phyloP scores from a whole-genome alignment of 2,888 invertebrate species.

The Coenonympha arcania region DNA sequence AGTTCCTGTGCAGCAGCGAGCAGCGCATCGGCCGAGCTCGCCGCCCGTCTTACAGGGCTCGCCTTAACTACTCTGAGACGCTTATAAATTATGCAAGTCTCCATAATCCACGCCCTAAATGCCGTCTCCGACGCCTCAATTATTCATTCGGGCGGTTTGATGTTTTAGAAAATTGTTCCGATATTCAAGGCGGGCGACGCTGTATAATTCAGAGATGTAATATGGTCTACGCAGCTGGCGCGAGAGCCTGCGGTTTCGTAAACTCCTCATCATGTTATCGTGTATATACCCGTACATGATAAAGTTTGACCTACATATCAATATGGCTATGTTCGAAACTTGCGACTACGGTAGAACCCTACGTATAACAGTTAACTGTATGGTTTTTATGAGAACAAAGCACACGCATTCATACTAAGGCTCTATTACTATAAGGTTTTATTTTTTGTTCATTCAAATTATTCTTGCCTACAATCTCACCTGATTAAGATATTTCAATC shows the following conservation, averaged over 20 bases:
- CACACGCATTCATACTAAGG: too few relatives aligned
- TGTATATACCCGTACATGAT: not conserved
- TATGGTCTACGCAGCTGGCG: constrained; percentile 47
- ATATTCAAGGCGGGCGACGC: constrained; percentile 58
- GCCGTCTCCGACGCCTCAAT: constrained; percentile 68
- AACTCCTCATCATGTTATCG: constrained; percentile 1
- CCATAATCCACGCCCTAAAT: constrained; percentile 72
- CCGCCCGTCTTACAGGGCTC: constrained; percentile 42
- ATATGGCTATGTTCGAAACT: not conserved
- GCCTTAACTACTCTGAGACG: constrained; percentile 56
- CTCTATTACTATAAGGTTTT: too few relatives aligned
- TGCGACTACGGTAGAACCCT: too few relatives aligned
- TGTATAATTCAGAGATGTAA: constrained; percentile 60
- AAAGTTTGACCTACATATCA: not conserved
- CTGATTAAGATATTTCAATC: too few relatives aligned
- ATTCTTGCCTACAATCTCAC: too few relatives aligned
- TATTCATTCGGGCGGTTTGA: constrained; percentile 71
- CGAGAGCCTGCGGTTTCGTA: constrained; percentile 6
- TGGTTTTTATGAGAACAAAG: too few relatives aligned
- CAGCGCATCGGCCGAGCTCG: constrained; percentile 24
- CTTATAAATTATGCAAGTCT: constrained; percentile 72
- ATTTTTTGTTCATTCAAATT: too few relatives aligned
- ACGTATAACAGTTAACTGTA: too few relatives aligned
- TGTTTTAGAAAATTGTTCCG: constrained; percentile 72
- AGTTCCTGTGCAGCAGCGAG: constrained; percentile 27